Base-by-base conservation (phyloP, 2,888 invertebrate genomes). In the Tenthredo scrophulariae region DNA sequence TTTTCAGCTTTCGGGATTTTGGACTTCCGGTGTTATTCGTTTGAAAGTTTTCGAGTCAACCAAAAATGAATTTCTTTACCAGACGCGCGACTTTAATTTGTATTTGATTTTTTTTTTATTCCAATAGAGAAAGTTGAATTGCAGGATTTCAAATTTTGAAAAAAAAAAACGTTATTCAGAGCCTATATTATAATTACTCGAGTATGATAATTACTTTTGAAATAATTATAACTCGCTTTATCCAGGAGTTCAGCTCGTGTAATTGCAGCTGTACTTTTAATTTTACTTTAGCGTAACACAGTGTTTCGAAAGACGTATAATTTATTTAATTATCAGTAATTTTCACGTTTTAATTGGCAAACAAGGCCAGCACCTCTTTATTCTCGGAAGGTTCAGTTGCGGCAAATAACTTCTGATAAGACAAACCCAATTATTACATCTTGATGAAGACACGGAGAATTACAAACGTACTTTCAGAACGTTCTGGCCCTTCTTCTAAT, bases 251-350 rank as follows among this genome's bases (percentile, higher is more conserved):
- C 29, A 1, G 22, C 43, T 72, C 54, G 54, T 7, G 54, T 54
- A 54, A 54, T 54, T 54, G 54, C 54, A 7, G 54, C 54, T n/a
- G 18, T 18, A n/a, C 54, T n/a, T 67, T 67, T 67, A 15, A 67
- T 29, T 67, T 26, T 67, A 18, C 37, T 40, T 72, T n/a, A 40
- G 22, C 22, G 22, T 72, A 33, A 72, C 22, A 40, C 40, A 67
- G 40, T 40, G 40, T 72, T 72, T 22, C 37, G 40, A 40, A 18
- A 72, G 22, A 40, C 18, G 37, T 72, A 40, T 72, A 72, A 72
- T 72, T 72, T 72, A 72, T 72, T 72, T 40, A 72, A 72, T 72
- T n/a, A 72, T 72, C 13, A 40, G 9, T 72, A 9, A 40, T 72
- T n/a, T 33, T 40, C 67, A 29, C 1, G 26, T 67, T 67, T 67